Conservation (phyloP, 2,888 invertebrate genomes). For the Papilio demoleus region DNA sequence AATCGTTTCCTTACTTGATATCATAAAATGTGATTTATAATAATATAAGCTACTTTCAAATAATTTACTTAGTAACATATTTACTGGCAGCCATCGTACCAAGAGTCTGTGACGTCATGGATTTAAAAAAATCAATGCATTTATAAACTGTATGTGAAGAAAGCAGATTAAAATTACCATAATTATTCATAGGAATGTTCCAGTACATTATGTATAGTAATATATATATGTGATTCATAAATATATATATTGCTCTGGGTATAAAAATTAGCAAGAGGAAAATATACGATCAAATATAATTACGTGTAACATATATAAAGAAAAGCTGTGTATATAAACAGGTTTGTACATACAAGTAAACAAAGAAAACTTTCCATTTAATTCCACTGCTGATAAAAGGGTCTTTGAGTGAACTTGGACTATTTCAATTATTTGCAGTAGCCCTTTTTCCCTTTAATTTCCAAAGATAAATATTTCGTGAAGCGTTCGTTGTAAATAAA, state of each 20-base stretch:
- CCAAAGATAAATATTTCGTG: conserved; percentile 2
- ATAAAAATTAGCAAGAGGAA: too few relatives aligned
- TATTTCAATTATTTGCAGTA: conserved; percentile 23
- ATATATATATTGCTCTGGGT: conserved; percentile 6
- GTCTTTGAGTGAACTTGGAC: conserved; percentile 16
- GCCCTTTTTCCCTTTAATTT: not conserved
- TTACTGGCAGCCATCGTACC: not conserved
- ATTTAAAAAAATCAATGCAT: not conserved
- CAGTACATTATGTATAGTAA: not conserved
- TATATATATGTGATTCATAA: conserved; percentile 14
- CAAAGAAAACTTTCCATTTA: conserved; percentile 26
- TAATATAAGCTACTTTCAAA: too few relatives aligned
- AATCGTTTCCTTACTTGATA: not conserved
- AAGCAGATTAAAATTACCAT: not conserved
- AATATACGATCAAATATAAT: too few relatives aligned
- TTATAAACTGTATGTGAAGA: too few relatives aligned
- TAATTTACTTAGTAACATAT: not conserved
- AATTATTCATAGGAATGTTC: not conserved
- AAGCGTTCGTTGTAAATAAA: not conserved
- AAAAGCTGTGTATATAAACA: not conserved
- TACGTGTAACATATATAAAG: not conserved
- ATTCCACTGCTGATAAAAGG: conserved; percentile 29
- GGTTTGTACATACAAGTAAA: conserved; percentile 17
- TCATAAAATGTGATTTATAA: not conserved
- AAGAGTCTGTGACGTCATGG: not conserved